Conservation (phyloP, 64 coral and sea anemone species). For the Stichodactyla helianthus region DNA sequence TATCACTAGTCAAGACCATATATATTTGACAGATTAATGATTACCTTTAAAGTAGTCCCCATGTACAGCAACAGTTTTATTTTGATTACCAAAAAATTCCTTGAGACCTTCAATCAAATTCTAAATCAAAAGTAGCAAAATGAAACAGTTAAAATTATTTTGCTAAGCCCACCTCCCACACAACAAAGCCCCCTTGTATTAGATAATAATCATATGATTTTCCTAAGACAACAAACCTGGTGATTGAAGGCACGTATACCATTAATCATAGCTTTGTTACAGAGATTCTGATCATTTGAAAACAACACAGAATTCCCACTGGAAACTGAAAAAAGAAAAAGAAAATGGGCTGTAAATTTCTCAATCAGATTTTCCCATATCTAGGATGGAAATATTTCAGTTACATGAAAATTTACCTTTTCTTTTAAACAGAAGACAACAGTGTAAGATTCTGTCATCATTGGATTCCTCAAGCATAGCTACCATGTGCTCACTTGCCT, state of each 20-base stretch:
- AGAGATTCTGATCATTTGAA: constrained; percentile 94
- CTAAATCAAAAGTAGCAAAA: constrained; percentile 15
- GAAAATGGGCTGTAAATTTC: not conserved
- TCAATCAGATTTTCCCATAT: not conserved
- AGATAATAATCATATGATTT: not conserved
- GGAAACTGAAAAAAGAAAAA: constrained; percentile 35
- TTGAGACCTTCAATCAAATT: constrained; percentile 66
- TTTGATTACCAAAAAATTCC: constrained; percentile 56
- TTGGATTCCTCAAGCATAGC: constrained; percentile 60
- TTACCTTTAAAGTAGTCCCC: constrained; percentile 76
- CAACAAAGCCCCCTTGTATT: not conserved
- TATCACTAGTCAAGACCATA: not conserved
- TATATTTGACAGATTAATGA: not conserved
- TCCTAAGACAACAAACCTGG: not conserved
- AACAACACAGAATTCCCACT: constrained; percentile 82
- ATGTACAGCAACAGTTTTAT: constrained; percentile 56
- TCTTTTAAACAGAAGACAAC: constrained; percentile 68
- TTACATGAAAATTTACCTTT: constrained; percentile 37
- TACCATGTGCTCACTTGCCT: constrained; percentile 52
- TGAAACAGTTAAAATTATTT: not conserved
- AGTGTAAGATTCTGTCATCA: constrained; percentile 93
- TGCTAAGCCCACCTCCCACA: not conserved
- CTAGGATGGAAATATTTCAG: not conserved
- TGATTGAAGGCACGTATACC: constrained; percentile 89
- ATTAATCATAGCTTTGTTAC: constrained; percentile 93